phyloP scores from a whole-genome alignment of 2,888 invertebrate species.

The Siphlonurus alternatus region DNA sequence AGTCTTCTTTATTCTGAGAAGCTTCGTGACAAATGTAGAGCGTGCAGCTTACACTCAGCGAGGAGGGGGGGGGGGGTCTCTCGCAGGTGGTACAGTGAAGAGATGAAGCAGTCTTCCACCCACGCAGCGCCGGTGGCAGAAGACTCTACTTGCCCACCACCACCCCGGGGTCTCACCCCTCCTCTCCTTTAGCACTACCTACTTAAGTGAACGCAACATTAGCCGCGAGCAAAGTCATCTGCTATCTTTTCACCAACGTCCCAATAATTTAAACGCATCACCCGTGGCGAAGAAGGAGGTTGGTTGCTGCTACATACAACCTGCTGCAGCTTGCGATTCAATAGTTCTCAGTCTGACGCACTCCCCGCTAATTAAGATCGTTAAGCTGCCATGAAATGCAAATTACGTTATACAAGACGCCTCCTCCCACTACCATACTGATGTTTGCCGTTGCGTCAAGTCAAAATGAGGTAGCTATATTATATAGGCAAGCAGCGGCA shows the following conservation, averaged over 20 bases:
- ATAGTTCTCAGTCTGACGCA: neutral
- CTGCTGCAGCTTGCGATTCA: neutral
- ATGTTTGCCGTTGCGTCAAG: neutral
- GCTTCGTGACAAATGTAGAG: neutral
- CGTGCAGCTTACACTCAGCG: neutral
- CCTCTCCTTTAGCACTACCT: neutral
- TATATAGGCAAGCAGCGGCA: neutral
- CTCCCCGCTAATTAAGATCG: slow-evolving; percentile 26
- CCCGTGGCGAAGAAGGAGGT: neutral
- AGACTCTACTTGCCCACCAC: neutral
- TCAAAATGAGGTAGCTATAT: neutral
- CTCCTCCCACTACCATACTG: neutral
- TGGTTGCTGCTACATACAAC: neutral
- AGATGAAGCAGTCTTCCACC: neutral
- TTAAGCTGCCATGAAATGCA: slow-evolving; percentile 28
- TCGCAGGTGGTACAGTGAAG: neutral
- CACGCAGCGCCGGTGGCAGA: neutral
- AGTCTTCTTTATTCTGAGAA: neutral
- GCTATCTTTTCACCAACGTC: neutral
- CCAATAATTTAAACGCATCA: neutral
- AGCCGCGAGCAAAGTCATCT: neutral
- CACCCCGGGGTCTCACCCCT: neutral
- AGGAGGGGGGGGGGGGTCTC: neutral
- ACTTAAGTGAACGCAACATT: slow-evolving; percentile 1
- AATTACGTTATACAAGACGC: slow-evolving; percentile 20